Percentiles rank a stretch among this genome's conserved stretches.
Conservation (phyloP, 1,140 invertebrate species). For the Penaeus indicus region DNA sequence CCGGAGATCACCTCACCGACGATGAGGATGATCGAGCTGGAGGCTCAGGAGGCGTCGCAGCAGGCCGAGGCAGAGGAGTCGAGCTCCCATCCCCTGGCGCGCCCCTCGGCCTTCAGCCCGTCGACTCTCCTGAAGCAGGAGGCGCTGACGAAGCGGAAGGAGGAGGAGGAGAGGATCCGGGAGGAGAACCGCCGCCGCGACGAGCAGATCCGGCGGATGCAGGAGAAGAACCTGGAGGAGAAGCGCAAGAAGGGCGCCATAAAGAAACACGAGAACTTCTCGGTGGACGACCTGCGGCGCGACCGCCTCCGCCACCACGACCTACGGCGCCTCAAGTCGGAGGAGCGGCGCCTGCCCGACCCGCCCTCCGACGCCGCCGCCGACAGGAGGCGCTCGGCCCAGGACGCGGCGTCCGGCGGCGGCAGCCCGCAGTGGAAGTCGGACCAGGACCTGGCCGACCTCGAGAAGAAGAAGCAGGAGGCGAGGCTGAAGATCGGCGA, state of each 20-base stretch:
- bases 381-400: constrained; percentile 32
- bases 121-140: constrained; percentile 9
- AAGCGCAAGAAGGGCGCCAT: constrained; percentile 53
- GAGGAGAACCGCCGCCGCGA: constrained; percentile 63
- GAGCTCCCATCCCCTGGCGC: neutral
- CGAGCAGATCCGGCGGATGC: constrained; percentile 65
- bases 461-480: constrained; percentile 50
- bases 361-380: constrained; percentile 3
- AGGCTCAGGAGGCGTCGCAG: no score
- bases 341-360: constrained; percentile 15
- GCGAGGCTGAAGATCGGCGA: constrained; percentile 51
- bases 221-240: constrained; percentile 62
- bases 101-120: neutral
- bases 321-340: constrained; percentile 46
- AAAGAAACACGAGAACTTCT: constrained; percentile 32
- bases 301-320: constrained; percentile 1
- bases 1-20: no score
- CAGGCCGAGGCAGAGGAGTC: no score
- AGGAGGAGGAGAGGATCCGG: constrained; percentile 56
- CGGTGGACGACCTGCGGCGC: constrained; percentile 32
- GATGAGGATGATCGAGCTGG: no score
- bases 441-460: constrained; percentile 23
- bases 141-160: constrained; percentile 24
- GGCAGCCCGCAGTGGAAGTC: neutral
- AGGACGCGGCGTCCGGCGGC: neutral